Percentiles rank a stretch among this genome's conserved stretches.
phyloP scores from a whole-genome alignment of 2,797 vertebrate genomes.

The Cossypha dichroa region DNA sequence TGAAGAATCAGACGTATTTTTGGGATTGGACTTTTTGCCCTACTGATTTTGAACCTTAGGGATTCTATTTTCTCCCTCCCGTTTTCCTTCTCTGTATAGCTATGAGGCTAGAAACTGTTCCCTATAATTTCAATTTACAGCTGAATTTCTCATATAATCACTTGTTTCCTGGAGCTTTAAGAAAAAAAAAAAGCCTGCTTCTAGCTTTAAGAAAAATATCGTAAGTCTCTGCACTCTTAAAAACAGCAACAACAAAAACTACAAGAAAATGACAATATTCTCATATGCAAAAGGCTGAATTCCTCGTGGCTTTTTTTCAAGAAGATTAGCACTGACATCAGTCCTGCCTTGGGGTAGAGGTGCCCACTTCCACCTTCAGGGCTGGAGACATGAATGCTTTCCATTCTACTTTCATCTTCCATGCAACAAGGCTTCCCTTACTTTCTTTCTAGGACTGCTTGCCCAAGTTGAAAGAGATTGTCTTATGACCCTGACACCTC shows the following conservation, averaged over 20 bases:
- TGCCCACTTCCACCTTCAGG: not conserved
- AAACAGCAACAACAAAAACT: no score
- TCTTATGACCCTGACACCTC: not conserved
- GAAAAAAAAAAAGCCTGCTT: no score
- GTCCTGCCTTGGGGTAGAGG: not conserved
- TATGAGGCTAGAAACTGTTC: not conserved
- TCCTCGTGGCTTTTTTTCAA: accelerated
- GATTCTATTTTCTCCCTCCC: not conserved
- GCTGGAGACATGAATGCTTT: not conserved
- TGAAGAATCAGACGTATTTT: not conserved
- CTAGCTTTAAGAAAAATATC: not conserved
- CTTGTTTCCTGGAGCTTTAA: not conserved
- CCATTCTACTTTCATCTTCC: not conserved
- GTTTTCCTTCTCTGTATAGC: not conserved
- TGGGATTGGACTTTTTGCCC: not conserved
- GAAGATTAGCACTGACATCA: not conserved
- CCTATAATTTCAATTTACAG: not conserved
- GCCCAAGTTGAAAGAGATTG: not conserved
- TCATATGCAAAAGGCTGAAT: not conserved
- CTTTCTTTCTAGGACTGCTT: not conserved
- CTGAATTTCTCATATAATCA: not conserved
- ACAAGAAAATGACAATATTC: not conserved
- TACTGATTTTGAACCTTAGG: not conserved
- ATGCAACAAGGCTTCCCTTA: not conserved
- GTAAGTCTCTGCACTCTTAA: not conserved